A percentile compares a stretch with the other conserved stretches of the same genome.
These are phyloP conservation scores for Oasisia sp. DNA, from an alignment of 2,888 invertebrate genomes.

Conservation along the genomic window DNA sequence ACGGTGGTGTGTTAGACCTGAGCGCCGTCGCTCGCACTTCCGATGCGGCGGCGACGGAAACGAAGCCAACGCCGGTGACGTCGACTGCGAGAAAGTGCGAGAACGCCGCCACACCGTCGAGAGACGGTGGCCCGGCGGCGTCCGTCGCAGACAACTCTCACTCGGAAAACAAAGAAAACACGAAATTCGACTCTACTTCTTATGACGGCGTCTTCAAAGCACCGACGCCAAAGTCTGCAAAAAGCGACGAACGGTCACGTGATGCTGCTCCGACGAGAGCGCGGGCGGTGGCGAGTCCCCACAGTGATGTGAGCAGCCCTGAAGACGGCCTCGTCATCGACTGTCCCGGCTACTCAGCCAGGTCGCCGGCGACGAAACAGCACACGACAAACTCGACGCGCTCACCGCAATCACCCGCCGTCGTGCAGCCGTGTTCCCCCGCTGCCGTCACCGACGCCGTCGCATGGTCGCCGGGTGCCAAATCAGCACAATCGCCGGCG, in stretches of 20 bases:
- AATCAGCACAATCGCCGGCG: constrained; percentile 25
- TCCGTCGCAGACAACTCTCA: not conserved
- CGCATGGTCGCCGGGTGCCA: constrained; percentile 30
- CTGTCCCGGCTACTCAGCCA: constrained; percentile 50
- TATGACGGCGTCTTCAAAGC: constrained; percentile 52
- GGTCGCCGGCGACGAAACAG: constrained; percentile 23
- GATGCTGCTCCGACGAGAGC: not conserved
- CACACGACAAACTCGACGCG: not conserved
- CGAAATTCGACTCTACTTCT: constrained; percentile 18
- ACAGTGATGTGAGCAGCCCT: constrained; percentile 61
- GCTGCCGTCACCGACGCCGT: not conserved
- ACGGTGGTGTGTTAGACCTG: not conserved
- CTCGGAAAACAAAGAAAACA: constrained; percentile 37
- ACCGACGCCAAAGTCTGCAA: constrained; percentile 48
- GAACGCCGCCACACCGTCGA: not conserved
- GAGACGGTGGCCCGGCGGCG: not conserved
- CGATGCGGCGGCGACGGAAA: not conserved
- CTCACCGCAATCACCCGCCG: not conserved
- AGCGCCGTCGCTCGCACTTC: constrained; percentile 2
- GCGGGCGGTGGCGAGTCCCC: constrained; percentile 44
- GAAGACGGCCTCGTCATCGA: constrained; percentile 65
- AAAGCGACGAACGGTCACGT: not conserved
- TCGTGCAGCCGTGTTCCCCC: not conserved
- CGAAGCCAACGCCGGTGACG: not conserved
- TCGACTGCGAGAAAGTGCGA: not conserved